A percentile compares a stretch with the other conserved stretches of the same genome.
Evolutionary conservation across 2,888 invertebrate species (phyloP).

Genomic region (Sipha maydis): DNA sequence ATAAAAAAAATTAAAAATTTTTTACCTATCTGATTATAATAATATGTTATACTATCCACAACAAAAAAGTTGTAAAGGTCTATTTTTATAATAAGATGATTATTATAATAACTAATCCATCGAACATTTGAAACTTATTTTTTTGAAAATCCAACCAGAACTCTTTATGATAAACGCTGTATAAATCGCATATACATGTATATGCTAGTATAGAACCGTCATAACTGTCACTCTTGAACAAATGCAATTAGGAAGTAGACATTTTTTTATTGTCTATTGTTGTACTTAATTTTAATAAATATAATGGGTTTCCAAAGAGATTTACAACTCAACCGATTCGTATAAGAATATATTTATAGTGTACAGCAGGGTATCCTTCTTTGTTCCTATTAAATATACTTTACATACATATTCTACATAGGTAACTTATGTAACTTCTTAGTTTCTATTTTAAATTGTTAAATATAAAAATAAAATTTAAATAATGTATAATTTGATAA

Average conservation of each 20-base stretch:
- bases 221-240: constrained; percentile 48
- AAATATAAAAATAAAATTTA: too few species aligned
- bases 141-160: neutral
- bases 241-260: constrained; percentile 49
- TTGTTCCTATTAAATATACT: neutral
- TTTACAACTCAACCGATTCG: constrained; percentile 31
- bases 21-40: neutral
- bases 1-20: neutral
- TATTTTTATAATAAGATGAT: neutral
- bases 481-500: too few species aligned
- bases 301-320: constrained; percentile 31
- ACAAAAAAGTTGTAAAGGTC: neutral
- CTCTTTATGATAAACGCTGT: neutral
- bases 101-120: neutral
- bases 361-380: neutral
- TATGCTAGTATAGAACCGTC: constrained; percentile 2
- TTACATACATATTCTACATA: too few species aligned
- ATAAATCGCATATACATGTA: neutral
- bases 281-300: constrained; percentile 45
- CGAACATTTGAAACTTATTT: neutral
- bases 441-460: neutral
- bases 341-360: neutral
- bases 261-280: constrained; percentile 45
- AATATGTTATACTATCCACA: neutral
- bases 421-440: too few species aligned